A percentile compares a stretch with the other conserved stretches of the same genome.
Conservation (phyloP, 2,113 vertebrate genomes). For the Oryzias celebensis region DNA sequence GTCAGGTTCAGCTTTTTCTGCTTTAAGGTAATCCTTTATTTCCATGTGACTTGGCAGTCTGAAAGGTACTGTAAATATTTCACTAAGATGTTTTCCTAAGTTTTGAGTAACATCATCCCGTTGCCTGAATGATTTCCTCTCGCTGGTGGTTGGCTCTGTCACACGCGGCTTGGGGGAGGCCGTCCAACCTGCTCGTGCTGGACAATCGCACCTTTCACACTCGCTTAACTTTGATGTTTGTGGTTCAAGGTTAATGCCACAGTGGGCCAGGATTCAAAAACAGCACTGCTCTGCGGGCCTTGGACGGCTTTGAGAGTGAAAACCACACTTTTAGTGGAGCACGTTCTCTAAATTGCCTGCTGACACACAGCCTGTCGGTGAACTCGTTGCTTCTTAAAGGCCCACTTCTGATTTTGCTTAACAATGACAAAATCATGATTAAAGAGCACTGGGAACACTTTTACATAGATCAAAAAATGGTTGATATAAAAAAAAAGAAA, state of each 20-base stretch:
- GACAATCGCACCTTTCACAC: conserved; percentile 43
- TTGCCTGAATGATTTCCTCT: conserved; percentile 31
- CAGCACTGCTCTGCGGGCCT: conserved; percentile 39
- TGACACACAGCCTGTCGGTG: conserved; percentile 40
- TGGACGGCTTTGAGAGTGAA: conserved; percentile 52
- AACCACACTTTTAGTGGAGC: conserved; percentile 58
- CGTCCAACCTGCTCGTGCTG: conserved; percentile 23
- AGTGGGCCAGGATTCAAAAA: conserved; percentile 38
- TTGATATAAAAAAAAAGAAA: not conserved
- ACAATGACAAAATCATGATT: too few species aligned
- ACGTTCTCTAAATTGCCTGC: conserved; percentile 48
- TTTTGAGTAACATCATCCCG: conserved; percentile 27
- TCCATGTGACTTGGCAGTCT: not conserved
- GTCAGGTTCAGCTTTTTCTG: not conserved
- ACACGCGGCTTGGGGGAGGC: conserved; percentile 12
- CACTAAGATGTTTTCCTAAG: conserved; percentile 23
- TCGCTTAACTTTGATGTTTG: conserved; percentile 46
- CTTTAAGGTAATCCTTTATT: conserved; percentile 5
- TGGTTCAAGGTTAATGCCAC: conserved; percentile 47
- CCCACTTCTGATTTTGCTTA: too few species aligned
- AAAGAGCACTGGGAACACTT: too few species aligned
- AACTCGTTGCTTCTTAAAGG: conserved; percentile 22
- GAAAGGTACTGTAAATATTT: conserved; percentile 14
- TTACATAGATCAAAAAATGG: too few species aligned
- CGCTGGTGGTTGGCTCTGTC: conserved; percentile 28